Percentiles rank a stretch among this genome's conserved stretches.
Conservation (phyloP, 1,140 invertebrate genomes). For the Drosophila busckii region DNA sequence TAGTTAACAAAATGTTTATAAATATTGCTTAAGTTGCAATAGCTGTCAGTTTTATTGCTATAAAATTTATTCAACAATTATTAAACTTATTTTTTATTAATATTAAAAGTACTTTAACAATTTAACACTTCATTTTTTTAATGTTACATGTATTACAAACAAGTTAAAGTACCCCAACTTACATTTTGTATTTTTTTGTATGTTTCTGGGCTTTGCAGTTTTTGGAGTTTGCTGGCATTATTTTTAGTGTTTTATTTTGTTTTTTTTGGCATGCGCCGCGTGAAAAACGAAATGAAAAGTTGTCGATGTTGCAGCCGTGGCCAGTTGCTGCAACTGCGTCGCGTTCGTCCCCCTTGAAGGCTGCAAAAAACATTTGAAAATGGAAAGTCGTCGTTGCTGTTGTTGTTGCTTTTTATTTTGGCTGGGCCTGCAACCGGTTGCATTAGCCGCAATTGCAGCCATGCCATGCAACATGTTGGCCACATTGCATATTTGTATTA, state of each 20-base stretch:
- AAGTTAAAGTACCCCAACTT: no score
- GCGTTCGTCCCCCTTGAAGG: constrained; percentile 36
- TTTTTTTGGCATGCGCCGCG: constrained; percentile 61
- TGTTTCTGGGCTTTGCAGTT: constrained; percentile 33
- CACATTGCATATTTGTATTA: constrained; percentile 38
- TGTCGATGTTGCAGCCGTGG: constrained; percentile 37
- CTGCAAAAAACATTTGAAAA: constrained; percentile 66
- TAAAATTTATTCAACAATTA: no score
- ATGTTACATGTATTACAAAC: no score
- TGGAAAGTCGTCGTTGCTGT: constrained; percentile 59
- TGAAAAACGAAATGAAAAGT: constrained; percentile 74
- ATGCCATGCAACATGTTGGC: constrained; percentile 40
- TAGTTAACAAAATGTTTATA: no score
- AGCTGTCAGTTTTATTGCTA: no score
- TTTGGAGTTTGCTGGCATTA: constrained; percentile 27
- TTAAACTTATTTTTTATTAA: no score
- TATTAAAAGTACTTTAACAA: no score
- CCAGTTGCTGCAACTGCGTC: constrained; percentile 31
- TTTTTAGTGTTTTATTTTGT: constrained; percentile 21
- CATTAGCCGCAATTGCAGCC: constrained; percentile 37
- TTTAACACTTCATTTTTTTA: no score
- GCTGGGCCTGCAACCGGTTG: constrained; percentile 61
- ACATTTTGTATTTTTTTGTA: constrained; percentile 31
- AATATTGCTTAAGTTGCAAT: no score
- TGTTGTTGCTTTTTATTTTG: constrained; percentile 45